Conservation (phyloP, 2,888 invertebrate genomes). For the Hypercompe scribonia region DNA sequence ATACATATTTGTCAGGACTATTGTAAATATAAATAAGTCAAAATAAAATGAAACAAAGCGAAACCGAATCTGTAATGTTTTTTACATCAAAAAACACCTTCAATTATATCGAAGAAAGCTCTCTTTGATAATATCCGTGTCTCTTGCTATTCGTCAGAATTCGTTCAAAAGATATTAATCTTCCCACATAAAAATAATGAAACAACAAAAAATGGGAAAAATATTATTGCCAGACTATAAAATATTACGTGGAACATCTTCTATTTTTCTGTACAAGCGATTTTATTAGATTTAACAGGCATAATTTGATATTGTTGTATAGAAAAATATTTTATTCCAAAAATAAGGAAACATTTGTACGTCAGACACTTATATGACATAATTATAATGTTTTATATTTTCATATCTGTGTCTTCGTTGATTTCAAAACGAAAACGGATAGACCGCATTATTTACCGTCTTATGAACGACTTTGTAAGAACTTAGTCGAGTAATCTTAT, state of each 20-base stretch:
- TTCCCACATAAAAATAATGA: slow-evolving; percentile 29
- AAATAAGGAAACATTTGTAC: background rate
- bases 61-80: background rate
- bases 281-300: slow-evolving; percentile 1
- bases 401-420: background rate
- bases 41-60: background rate
- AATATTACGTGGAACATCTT: slow-evolving; percentile 12
- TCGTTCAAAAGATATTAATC: slow-evolving; percentile 42
- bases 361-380: background rate
- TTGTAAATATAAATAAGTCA: no score
- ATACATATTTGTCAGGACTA: no score
- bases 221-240: slow-evolving; percentile 25
- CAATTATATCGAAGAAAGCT: slow-evolving; percentile 4
- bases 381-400: background rate
- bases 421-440: no score
- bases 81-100: slow-evolving; percentile 9
- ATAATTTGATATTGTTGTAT: background rate
- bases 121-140: slow-evolving; percentile 8
- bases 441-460: no score
- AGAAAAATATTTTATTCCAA: background rate
- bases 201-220: slow-evolving; percentile 20
- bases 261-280: background rate
- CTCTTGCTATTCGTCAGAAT: slow-evolving; percentile 15
- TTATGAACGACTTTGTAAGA: no score
- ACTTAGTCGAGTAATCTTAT: no score